A percentile compares a stretch with the other conserved stretches of the same genome.
Evolutionary conservation across 2,113 vertebrate genomes (phyloP).

Genomic region (Dicaeum eximium): DNA sequence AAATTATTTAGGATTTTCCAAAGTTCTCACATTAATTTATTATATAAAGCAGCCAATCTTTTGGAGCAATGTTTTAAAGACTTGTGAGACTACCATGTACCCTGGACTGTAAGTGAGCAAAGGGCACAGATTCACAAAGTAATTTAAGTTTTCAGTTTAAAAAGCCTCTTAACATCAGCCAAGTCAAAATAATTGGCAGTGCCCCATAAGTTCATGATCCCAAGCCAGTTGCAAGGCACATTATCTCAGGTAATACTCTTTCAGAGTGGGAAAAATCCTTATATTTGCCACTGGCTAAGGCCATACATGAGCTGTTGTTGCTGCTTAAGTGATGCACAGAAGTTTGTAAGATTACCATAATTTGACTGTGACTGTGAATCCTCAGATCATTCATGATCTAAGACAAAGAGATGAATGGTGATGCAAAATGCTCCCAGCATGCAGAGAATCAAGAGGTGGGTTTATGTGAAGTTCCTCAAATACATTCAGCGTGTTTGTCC

Average conservation of each 20-base stretch:
- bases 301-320: background rate
- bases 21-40: background rate
- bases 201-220: background rate
- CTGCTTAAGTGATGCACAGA: background rate
- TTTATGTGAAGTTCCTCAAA: background rate
- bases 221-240: background rate
- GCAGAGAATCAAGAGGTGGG: background rate
- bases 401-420: background rate
- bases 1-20: conserved; percentile 11
- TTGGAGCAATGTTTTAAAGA: background rate
- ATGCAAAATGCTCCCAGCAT: background rate
- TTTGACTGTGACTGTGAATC: background rate
- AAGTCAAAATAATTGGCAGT: background rate
- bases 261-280: background rate
- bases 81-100: background rate
- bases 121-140: background rate
- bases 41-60: background rate
- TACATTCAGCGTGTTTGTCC: background rate
- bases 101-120: background rate
- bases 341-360: background rate
- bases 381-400: background rate
- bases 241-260: background rate
- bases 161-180: background rate
- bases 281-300: background rate
- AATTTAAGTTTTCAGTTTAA: background rate